Evolutionary conservation across 2,797 vertebrate genomes (phyloP), one percentile per base, ranked within the genome.

Genomic region (Stomatorhinus walkeri): DNA sequence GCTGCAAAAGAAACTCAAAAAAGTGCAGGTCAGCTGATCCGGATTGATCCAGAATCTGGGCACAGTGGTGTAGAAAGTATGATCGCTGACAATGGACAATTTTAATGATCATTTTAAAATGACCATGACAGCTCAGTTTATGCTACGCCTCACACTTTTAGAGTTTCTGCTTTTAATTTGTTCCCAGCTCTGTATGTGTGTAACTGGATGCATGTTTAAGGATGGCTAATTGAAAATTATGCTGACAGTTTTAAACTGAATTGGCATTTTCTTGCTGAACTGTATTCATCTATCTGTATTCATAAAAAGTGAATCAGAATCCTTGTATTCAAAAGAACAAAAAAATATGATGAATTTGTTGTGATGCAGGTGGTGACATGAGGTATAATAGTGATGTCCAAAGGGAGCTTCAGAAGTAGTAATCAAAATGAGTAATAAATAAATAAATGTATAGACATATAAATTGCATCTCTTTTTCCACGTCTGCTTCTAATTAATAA

Each of bases 1-100:
- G 19, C 92, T 97, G 87, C 96, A 97, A 92, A 97, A 97, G 90
- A 99, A 99, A 87, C 93, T 99, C 59, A 93, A 93, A 59, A 99
- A 97, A 94, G 97, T 99, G 88, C 97, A 96, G 94, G 98, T 99
- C 86, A 94, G 96, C 87, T 93, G 6, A 40, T 84, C 2, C 16
- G n/a, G 83, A 48, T 32, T 32, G 28, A 32, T 36, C 3, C 40
- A 3, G 7, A 36, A 14, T 56, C 19, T 46, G 36, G 16, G 43
- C 43, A 22, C 36, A 84, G 19, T 46, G 14, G 14, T 85, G 1
- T 5, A 28, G 48, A 28, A 56, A 56, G 24, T 16, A 24, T 49
- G 48, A 28, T 28, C 7, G 83, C 19, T 49, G 83, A 85, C n/a
- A 32, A 14, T 51, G n/a, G 48, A 43, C 46, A 51, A 14, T 51